Evolutionary conservation across 23 tunicate species (phyloP).

Genomic region (Trididemnum clinides): DNA sequence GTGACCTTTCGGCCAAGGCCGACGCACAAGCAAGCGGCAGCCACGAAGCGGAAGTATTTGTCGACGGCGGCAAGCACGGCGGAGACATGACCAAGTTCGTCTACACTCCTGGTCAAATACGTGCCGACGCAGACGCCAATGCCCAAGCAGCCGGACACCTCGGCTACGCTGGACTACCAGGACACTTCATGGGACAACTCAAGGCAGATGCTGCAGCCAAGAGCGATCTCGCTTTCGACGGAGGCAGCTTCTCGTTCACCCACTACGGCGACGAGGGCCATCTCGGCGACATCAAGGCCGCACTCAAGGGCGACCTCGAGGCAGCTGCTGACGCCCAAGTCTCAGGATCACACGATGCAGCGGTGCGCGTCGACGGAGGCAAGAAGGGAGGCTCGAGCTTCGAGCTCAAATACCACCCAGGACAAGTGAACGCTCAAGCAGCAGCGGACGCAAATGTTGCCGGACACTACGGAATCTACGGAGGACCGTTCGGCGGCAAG

Average conservation of each 20-base stretch:
- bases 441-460: not conserved
- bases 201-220: not conserved
- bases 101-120: conserved; percentile 1
- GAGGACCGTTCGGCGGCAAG: conserved; percentile 18
- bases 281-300: not conserved
- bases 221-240: conserved; percentile 1
- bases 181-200: not conserved
- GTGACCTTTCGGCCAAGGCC: not conserved
- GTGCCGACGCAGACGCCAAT: not conserved
- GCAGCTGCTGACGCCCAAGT: not conserved
- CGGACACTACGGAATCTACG: not conserved
- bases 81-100: not conserved
- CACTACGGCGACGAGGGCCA: not conserved
- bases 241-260: not conserved
- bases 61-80: not conserved
- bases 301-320: not conserved
- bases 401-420: conserved; percentile 2
- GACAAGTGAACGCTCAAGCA: not conserved
- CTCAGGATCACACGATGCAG: not conserved
- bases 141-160: not conserved
- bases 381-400: not conserved
- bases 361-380: conserved; percentile 11
- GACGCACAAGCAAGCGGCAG: conserved; percentile 20
- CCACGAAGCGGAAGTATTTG: not conserved
- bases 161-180: not conserved